Percentiles rank a stretch among this genome's conserved stretches.
These are phyloP conservation scores for Pseudopipra pipra DNA, from an alignment of 2,113 vertebrate species.

Conservation along the genomic window DNA sequence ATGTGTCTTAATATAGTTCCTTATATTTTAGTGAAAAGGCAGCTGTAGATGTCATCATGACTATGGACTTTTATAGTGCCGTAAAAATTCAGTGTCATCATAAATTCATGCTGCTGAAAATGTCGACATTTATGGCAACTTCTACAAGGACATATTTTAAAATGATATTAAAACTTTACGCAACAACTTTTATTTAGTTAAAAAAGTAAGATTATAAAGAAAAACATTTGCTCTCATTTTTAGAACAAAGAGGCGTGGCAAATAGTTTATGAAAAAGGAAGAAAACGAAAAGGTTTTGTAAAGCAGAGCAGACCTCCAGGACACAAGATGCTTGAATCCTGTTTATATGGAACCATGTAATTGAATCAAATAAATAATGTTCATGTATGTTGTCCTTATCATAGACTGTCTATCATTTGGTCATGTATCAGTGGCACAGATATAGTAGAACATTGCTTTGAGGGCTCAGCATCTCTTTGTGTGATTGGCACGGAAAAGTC, in stretches of 20 bases:
- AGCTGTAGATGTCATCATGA: slow-evolving; percentile 70
- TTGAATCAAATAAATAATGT: slow-evolving; percentile 26
- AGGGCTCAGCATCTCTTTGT: background rate
- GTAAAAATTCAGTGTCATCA: slow-evolving; percentile 79
- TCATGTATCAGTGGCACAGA: background rate
- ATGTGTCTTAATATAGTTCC: slow-evolving; percentile 59
- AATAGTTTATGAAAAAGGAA: background rate
- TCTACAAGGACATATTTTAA: slow-evolving; percentile 78
- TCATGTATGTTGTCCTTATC: background rate
- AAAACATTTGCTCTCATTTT: slow-evolving; percentile 65
- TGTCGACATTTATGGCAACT: slow-evolving; percentile 74
- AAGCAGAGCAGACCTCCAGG: background rate
- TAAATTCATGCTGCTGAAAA: slow-evolving; percentile 78
- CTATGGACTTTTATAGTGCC: slow-evolving; percentile 71
- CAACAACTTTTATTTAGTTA: slow-evolving; percentile 75
- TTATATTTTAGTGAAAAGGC: slow-evolving; percentile 69
- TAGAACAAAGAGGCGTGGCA: background rate
- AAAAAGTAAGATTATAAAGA: slow-evolving; percentile 68
- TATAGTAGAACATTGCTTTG: background rate
- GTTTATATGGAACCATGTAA: slow-evolving; percentile 30
- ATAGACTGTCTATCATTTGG: slow-evolving; percentile 1
- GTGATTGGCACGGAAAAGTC: background rate
- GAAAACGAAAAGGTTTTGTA: background rate
- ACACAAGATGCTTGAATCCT: slow-evolving; percentile 1
- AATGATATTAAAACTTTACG: slow-evolving; percentile 71